These are phyloP conservation scores for Saiga tatarica DNA, from an alignment of 2,113 vertebrate species.

Conservation along the genomic window DNA sequence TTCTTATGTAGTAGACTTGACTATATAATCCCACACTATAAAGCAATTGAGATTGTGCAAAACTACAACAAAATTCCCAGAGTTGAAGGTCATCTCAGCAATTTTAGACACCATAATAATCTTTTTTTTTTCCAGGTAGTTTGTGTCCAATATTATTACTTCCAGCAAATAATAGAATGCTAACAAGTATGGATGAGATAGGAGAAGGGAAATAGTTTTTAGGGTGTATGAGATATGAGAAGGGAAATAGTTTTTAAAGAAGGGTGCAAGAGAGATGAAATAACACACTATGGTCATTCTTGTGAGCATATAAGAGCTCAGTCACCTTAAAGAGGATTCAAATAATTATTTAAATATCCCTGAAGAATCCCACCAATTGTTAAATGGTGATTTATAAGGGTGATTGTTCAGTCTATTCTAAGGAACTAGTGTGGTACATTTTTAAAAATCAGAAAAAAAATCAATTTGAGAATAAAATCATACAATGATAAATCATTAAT, in stretches of 20 bases:
- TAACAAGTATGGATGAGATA: neutral
- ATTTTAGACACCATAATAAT: neutral
- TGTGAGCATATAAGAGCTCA: neutral
- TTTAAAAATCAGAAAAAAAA: neutral
- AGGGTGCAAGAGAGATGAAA: neutral
- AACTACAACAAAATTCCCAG: neutral
- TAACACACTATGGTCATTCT: neutral
- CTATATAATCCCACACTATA: neutral
- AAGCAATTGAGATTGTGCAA: neutral
- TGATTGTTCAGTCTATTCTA: neutral
- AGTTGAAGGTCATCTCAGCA: neutral
- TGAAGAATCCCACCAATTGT: neutral
- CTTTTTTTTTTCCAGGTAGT: neutral
- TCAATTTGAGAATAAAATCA: neutral
- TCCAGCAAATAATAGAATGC: neutral
- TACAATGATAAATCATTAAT: neutral
- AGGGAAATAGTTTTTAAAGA: neutral
- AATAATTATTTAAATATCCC: neutral
- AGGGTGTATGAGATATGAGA: neutral
- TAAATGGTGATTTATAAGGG: neutral
- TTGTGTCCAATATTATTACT: neutral
- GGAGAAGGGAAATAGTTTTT: neutral
- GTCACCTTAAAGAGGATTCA: neutral
- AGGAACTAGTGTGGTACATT: neutral
- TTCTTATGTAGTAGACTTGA: neutral